Evolutionary conservation across 2,888 invertebrate genomes (phyloP), one percentile per base, ranked within the genome.

Genomic region (Lepidocyrtoides sp.): DNA sequence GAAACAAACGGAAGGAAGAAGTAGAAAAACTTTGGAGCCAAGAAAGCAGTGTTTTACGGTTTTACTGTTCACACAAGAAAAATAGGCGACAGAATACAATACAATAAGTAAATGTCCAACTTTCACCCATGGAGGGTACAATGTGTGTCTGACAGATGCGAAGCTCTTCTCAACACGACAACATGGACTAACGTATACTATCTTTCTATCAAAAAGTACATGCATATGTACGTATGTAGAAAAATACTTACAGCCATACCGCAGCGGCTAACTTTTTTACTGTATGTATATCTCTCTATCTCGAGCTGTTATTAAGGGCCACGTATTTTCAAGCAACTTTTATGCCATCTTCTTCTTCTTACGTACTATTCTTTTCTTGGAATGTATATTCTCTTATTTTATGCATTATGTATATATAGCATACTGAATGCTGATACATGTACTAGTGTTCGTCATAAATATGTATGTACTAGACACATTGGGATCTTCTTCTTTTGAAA

Each of bases 131-230:
- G 57, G 82, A 82, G 60, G 66, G 60, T 82, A 89, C 89, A 89
- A 89, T 89, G 89, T 89, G 89, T 89, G 82, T 23, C 82, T 89
- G 89, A 82, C 89, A 89, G 89, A 82, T 89, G 89, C 36, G 82
- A 89, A 72, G 72, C 82, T 87, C 89, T 41, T 75, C 79, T 63
- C 87, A 86, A 86, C 63, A 86, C 86, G 77, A 87, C 77, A 87
- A 75, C 69, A 72, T 3, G 36, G 23, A 36, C 84, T 72, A 51
- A 72, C 51, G 69, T 69, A 48, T 26, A 63, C 20, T 20, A 48
- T 66, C 54, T 29, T 44, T 12, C 72, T 32, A 10, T 75, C 7
- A 5, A 48, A 75, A 44, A 17, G 14, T 23, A 60, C 12, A 66
- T 32, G 36, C 36, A 51, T 48, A 48, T 7, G 14, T 23, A 60